Evolutionary conservation across 2,113 vertebrate genomes (phyloP).

Genomic region (Chionomys nivalis): DNA sequence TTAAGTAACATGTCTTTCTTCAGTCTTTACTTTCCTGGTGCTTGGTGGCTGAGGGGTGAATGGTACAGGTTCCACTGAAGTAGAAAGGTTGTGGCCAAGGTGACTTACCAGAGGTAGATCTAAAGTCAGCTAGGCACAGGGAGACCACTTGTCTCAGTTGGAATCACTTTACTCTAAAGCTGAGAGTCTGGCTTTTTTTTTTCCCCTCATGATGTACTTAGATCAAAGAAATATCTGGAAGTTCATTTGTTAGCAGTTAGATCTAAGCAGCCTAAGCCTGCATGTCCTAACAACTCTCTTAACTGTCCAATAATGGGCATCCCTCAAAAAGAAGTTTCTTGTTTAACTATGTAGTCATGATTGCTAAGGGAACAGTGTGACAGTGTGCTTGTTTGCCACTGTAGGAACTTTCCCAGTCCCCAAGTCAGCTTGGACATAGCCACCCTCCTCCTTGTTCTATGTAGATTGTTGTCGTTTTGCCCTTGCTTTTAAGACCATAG

Average conservation of each 20-base stretch:
- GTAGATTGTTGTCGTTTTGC: background rate
- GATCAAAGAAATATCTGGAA: background rate
- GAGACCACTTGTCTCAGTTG: background rate
- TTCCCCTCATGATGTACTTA: background rate
- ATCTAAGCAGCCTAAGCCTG: background rate
- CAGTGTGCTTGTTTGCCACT: background rate
- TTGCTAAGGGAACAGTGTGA: background rate
- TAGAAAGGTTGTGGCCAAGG: background rate
- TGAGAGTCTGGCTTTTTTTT: background rate
- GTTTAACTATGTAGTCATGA: background rate
- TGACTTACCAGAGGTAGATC: background rate
- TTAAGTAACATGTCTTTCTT: background rate
- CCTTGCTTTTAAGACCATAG: background rate
- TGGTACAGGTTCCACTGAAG: background rate
- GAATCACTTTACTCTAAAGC: background rate
- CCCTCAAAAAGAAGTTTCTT: background rate
- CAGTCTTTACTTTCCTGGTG: background rate
- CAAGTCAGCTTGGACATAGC: background rate
- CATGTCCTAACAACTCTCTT: slow-evolving; percentile 1
- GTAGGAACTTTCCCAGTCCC: background rate
- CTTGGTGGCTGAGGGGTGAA: background rate
- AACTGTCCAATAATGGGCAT: background rate
- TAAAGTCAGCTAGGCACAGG: background rate
- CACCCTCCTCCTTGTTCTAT: background rate
- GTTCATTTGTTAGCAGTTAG: background rate